Percentiles rank a stretch among this genome's conserved stretches.
Evolutionary conservation across 1,140 invertebrate species (phyloP).

Genomic region (Heliconius congener): DNA sequence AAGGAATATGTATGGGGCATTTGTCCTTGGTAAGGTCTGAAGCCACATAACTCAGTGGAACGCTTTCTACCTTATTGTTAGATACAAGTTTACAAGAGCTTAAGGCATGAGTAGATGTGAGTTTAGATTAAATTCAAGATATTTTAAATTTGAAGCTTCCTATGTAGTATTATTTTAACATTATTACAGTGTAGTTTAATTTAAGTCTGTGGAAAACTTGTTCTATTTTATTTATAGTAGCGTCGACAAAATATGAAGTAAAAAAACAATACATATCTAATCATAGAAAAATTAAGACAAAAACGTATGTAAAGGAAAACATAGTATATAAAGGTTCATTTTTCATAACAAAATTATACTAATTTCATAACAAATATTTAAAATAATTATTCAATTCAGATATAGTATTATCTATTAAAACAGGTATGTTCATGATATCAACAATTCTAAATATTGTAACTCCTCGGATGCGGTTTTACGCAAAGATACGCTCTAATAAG

Average conservation of each 20-base stretch:
- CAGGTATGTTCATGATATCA: not conserved
- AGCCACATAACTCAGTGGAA: conserved; percentile 29
- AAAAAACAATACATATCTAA: no score
- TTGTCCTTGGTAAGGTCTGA: conserved; percentile 43
- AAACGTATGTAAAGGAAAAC: no score
- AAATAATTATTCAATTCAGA: not conserved
- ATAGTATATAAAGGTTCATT: not conserved
- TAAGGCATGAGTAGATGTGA: conserved; percentile 19
- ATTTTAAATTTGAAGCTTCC: not conserved
- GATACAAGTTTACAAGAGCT: conserved; percentile 28
- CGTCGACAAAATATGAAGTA: no score
- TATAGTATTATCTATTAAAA: not conserved
- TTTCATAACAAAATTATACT: not conserved
- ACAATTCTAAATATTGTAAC: conserved; percentile 22
- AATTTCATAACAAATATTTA: not conserved
- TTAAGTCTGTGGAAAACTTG: not conserved
- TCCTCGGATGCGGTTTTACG: conserved; percentile 33
- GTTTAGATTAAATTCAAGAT: not conserved
- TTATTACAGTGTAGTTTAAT: not conserved
- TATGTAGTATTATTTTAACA: not conserved
- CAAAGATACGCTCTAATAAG: conserved; percentile 36
- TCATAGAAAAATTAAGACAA: no score
- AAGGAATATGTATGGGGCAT: conserved; percentile 39
- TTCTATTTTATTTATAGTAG: no score
- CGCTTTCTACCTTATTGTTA: conserved; percentile 37